Evolutionary conservation across 2,888 invertebrate species (phyloP).

Genomic region (Heteromurus nitidus): DNA sequence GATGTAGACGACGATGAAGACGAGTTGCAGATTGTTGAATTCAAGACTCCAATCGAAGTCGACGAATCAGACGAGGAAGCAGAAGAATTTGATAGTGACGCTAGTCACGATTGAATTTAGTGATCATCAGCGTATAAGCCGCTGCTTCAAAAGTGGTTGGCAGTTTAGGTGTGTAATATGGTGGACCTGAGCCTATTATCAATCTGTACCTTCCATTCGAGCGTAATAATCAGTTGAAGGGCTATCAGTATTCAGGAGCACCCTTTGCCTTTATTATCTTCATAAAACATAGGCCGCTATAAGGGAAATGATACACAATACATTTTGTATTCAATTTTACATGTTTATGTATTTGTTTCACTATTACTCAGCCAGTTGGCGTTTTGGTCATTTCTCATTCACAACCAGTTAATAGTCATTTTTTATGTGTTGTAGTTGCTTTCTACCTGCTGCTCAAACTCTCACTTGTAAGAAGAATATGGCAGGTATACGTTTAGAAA

Average conservation of each 20-base stretch:
- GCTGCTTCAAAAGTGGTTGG: slow-evolving; percentile 18
- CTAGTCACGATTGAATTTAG: slow-evolving; percentile 65
- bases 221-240: slow-evolving; percentile 45
- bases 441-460: slow-evolving; percentile 51
- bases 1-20: slow-evolving; percentile 62
- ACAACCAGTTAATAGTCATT: slow-evolving; percentile 58
- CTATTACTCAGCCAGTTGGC: slow-evolving; percentile 59
- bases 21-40: slow-evolving; percentile 44
- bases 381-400: slow-evolving; percentile 40
- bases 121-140: background rate
- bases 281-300: slow-evolving; percentile 38
- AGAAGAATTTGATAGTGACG: slow-evolving; percentile 67
- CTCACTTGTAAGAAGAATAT: too few species aligned
- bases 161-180: slow-evolving; percentile 11
- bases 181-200: slow-evolving; percentile 42
- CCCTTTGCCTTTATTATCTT: slow-evolving; percentile 54
- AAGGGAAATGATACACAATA: slow-evolving; percentile 10
- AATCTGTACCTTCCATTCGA: slow-evolving; percentile 45
- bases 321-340: slow-evolving; percentile 30
- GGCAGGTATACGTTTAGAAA: too few species aligned
- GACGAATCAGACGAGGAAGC: slow-evolving; percentile 68
- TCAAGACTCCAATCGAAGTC: slow-evolving; percentile 68
- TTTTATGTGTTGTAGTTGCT: slow-evolving; percentile 24
- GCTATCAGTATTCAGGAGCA: slow-evolving; percentile 49
- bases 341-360: slow-evolving; percentile 42